Conservation (phyloP, 2,888 invertebrate genomes). For the Zaprionus bogoriensis region DNA sequence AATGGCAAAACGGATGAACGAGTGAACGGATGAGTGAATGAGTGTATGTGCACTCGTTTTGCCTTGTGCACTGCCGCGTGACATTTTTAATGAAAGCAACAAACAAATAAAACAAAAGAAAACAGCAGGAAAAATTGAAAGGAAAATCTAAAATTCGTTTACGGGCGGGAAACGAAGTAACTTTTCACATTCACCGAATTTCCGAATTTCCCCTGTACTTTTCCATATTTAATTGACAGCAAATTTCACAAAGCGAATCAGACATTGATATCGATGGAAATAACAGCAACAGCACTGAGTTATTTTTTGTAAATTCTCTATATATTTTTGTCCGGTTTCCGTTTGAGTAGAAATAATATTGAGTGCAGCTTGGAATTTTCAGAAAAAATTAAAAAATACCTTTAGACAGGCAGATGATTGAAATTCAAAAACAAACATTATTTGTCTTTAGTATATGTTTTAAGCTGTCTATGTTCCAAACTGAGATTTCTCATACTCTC, state of each 20-base stretch:
- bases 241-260: constrained; percentile 31
- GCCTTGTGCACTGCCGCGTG: constrained; percentile 48
- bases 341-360: no score
- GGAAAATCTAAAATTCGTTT: constrained; percentile 15
- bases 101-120: neutral
- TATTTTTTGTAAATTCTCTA: no score
- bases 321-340: no score
- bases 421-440: no score
- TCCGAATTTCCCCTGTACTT: constrained; percentile 17
- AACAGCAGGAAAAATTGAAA: constrained; percentile 6
- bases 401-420: no score
- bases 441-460: no score
- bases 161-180: neutral
- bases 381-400: no score
- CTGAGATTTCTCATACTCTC: no score
- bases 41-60: constrained; percentile 38
- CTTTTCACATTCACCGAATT: neutral
- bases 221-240: constrained; percentile 65
- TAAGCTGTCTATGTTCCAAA: no score
- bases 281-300: neutral
- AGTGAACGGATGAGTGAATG: constrained; percentile 21
- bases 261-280: neutral
- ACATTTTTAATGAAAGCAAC: constrained; percentile 48
- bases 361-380: no score
- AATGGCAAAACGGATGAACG: neutral